phyloP scores from a whole-genome alignment of 1,140 invertebrate genomes.

The Hypsibius dujardini region DNA sequence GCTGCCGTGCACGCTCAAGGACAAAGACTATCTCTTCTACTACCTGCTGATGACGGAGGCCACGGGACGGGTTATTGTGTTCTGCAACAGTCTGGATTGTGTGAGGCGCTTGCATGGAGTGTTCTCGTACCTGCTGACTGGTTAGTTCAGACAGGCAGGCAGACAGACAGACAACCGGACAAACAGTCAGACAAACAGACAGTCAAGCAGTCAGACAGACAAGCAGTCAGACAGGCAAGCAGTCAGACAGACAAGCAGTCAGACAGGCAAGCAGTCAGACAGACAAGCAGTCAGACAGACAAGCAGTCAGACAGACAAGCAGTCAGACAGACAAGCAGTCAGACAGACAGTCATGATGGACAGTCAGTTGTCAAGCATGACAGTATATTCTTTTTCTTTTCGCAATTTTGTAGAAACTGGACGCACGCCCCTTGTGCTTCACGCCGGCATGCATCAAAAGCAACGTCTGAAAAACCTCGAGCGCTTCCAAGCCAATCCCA shows the following conservation, averaged over 20 bases:
- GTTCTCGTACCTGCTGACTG: constrained; percentile 35
- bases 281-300: no score
- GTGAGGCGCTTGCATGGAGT: constrained; percentile 63
- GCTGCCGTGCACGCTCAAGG: constrained; percentile 43
- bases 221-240: no score
- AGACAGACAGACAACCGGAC: no score
- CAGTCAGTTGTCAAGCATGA: no score
- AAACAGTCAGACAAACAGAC: no score
- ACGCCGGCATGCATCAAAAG: constrained; percentile 85
- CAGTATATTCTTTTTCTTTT: neutral
- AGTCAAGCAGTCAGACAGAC: no score
- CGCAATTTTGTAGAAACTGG: neutral
- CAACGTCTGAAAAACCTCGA: constrained; percentile 87
- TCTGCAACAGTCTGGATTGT: constrained; percentile 89
- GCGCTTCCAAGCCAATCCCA: constrained; percentile 53
- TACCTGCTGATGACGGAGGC: constrained; percentile 66
- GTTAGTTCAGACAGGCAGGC: neutral
- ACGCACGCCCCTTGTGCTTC: constrained; percentile 53
- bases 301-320: no score
- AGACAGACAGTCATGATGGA: no score
- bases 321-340: no score
- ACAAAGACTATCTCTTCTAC: constrained; percentile 68
- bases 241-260: no score
- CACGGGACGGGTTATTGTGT: constrained; percentile 72
- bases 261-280: no score